Conservation (phyloP, 2,797 vertebrate species). For the Betta splendens region DNA sequence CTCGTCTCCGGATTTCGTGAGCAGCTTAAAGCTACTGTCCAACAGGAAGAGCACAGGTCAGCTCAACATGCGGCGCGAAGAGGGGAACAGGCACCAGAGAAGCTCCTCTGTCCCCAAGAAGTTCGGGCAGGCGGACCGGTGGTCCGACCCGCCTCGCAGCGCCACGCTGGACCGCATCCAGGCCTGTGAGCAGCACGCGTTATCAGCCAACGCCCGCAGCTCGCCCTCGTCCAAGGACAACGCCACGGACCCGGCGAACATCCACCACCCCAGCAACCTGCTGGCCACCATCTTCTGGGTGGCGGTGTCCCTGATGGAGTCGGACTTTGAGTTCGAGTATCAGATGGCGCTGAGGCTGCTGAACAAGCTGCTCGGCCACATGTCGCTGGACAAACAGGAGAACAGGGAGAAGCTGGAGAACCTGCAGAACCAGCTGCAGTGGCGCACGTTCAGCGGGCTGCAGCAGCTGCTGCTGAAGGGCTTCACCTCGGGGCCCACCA, state of each 20-base stretch:
- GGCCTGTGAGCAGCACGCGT: slow-evolving; percentile 90
- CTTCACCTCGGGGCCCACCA: slow-evolving; percentile 94
- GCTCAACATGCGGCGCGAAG: slow-evolving; percentile 85
- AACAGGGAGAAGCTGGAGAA: slow-evolving; percentile 96
- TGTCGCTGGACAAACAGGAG: slow-evolving; percentile 92
- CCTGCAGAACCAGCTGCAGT: slow-evolving; percentile 92
- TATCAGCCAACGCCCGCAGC: slow-evolving; percentile 84
- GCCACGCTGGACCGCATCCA: slow-evolving; percentile 96
- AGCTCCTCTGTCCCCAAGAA: slow-evolving; percentile 98
- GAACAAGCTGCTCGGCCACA: slow-evolving; percentile 89
- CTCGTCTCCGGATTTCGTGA: slow-evolving; percentile 92
- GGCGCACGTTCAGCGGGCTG: slow-evolving; percentile 93
- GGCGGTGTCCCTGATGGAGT: slow-evolving; percentile 97
- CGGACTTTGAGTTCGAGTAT: slow-evolving; percentile 99
- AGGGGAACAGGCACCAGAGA: slow-evolving; percentile 92
- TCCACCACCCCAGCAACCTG: slow-evolving; percentile 93
- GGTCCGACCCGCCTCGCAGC: slow-evolving; percentile 91
- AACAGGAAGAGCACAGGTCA: slow-evolving; percentile 96
- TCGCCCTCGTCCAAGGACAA: slow-evolving; percentile 86
- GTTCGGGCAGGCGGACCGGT: slow-evolving; percentile 87
- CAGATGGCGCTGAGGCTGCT: slow-evolving; percentile 93
- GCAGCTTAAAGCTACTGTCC: slow-evolving; percentile 86
- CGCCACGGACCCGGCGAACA: slow-evolving; percentile 85
- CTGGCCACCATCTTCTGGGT: slow-evolving; percentile 98
- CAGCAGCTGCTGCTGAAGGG: slow-evolving; percentile 97